A percentile compares a stretch with the other conserved stretches of the same genome.
Evolutionary conservation across 2,888 invertebrate species (phyloP).

Genomic region (Lathronympha strigana): DNA sequence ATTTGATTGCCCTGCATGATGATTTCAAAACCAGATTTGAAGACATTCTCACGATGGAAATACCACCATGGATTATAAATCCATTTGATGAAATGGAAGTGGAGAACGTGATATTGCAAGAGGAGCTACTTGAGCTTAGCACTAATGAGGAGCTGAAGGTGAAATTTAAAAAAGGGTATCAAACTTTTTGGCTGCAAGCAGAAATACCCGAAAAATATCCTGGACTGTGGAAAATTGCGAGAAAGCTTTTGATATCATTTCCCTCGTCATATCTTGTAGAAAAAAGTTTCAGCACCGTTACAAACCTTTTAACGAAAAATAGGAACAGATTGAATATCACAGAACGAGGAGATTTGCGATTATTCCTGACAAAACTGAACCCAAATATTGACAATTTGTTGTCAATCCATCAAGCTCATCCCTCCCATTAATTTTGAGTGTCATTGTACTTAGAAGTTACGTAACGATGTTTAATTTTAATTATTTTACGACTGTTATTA

Average conservation of each 20-base stretch:
- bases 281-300: constrained; percentile 21
- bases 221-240: constrained; percentile 43
- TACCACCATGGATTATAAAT: too few species aligned
- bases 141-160: constrained; percentile 46
- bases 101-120: constrained; percentile 43
- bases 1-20: constrained; percentile 45
- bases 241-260: constrained; percentile 42
- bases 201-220: constrained; percentile 46
- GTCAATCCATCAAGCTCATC: constrained; percentile 35
- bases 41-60: too few species aligned
- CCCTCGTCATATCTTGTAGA: constrained; percentile 42
- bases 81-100: constrained; percentile 45
- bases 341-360: constrained; percentile 25
- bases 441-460: too few species aligned
- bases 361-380: constrained; percentile 29
- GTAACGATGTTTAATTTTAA: too few species aligned
- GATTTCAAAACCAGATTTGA: too few species aligned
- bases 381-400: constrained; percentile 28
- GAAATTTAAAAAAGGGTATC: constrained; percentile 42
- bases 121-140: constrained; percentile 46
- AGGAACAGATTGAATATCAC: constrained; percentile 31
- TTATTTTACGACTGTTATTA: too few species aligned
- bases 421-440: constrained; percentile 12
- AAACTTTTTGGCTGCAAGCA: constrained; percentile 43
- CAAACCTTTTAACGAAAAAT: constrained; percentile 34